Evolutionary conservation across 2,888 invertebrate genomes (phyloP), one percentile per base, ranked within the genome.

Genomic region (Copidosoma aretas): DNA sequence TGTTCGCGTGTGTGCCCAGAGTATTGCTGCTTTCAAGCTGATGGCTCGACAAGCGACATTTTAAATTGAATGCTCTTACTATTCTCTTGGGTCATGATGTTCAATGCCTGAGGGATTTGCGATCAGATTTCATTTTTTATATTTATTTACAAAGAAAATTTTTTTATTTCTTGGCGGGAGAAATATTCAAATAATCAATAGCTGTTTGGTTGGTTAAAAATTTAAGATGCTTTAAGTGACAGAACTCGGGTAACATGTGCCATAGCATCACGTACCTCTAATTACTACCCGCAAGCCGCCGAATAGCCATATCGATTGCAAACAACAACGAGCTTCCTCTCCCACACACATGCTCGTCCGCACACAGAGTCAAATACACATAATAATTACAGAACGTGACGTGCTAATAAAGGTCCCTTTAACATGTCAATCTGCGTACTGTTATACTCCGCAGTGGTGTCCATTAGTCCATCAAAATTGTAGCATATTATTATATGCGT

Each of bases 371-470:
- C 75, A 73, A 75, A 54, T 24, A 24, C 70, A 73, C 71, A 72
- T 71, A 75, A 72, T 71, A 75, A 77, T 77, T 78, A 76, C 71
- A 73, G 68, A 69, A 73, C 64, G 65, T 72, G 73, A 76, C 72
- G 67, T 74, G 74, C 77, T 79, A 78, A 79, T 79, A 75, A 79
- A 76, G 74, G 74, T 77, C 77, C 74, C 76, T 78, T 77, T 76
- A 78, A 75, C 75, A 76, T 75, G 75, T 78, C 78, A 79, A 78
- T 79, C 73, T 71, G 64, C 43, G 3, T 3, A 49, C 65, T 73
- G 74, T 75, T 77, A 75, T 76, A 76, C 32, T 32, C 3, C 32
- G 32, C 32, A 32, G 32, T 32, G 3, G 8, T 32, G 32, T 77
- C 75, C 75, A 78, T 79, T 77, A 78, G 75, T 73, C 74, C 73